These are phyloP conservation scores for Eubucco bourcierii DNA, from an alignment of 2,113 vertebrate species.

Conservation along the genomic window DNA sequence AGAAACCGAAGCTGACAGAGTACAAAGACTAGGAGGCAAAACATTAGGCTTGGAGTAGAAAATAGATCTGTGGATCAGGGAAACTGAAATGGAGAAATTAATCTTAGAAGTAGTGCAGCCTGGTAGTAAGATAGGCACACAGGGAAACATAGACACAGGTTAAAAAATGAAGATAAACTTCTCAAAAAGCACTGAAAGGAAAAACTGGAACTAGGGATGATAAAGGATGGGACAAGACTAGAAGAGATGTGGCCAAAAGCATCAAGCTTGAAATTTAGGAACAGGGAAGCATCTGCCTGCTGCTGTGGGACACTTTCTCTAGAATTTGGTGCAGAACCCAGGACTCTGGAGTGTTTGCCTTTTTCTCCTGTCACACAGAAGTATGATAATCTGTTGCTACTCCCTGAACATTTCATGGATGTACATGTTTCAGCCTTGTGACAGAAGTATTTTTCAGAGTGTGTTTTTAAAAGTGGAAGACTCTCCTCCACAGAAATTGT, in stretches of 20 bases:
- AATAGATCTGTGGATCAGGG: background rate
- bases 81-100: background rate
- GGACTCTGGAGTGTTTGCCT: background rate
- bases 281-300: background rate
- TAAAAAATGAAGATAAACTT: constrained; percentile 1
- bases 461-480: constrained; percentile 1
- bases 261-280: background rate
- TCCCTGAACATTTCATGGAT: background rate
- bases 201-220: background rate
- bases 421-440: background rate
- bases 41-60: background rate
- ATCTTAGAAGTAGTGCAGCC: background rate
- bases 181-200: background rate
- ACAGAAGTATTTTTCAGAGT: constrained; percentile 12
- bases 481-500: background rate
- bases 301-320: background rate
- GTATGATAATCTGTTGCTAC: background rate
- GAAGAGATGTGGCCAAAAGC: background rate
- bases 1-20: background rate
- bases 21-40: background rate
- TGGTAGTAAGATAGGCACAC: background rate
- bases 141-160: background rate
- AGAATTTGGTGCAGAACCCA: background rate
- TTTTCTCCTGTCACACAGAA: background rate
- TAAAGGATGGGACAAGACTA: background rate